Base-by-base conservation (phyloP, 2,113 vertebrate species). In the Dipodomys stephensi region DNA sequence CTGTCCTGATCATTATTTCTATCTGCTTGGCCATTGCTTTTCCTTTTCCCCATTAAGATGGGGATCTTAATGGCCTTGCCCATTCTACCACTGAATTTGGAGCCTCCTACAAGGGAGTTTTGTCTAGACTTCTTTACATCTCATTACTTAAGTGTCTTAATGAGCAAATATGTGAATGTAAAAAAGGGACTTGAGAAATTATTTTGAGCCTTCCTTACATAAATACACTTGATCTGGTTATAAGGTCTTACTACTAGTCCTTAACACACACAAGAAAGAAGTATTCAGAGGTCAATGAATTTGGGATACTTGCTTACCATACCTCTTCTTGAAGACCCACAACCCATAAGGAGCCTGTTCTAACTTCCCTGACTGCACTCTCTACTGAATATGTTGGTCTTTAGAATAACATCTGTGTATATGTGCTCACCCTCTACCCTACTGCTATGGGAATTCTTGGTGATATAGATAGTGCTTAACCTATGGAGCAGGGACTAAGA, bases 141-240 rank as follows among this genome's bases (percentile, higher is more conserved):
- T 95, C 32, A 69, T 57, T 20, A 28, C 60, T 32, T 67, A 68
- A 39, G 22, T 53, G 22, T 35, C 23, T 85, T 39, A 49, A 62
- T 90, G 62, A 85, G 25, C 67, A 84, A 91, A 81, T 85, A 44
- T 78, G 20, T 82, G 60, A 13, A 22, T 88, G 9, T 65, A 69
- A 82, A 69, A 76, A 60, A 84, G 11, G 68, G 12, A 20, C 39
- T 27, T 46, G 68, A 86, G 30, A 92, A 6, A 71, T 18, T 73
- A 62, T 49, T 27, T 68, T 71, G 19, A 89, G 39, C 88, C 80
- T 93, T 39, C 35, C 62, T 60, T 32, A 80, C 19, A 46, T 16
- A 32, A 25, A 87, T 64, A 81, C 22, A 84, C 35, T 87, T 93
- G 83, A 46, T 87, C 65, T 35, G 60, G 18, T 18, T 83, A 30